A percentile compares a stretch with the other conserved stretches of the same genome.
These are phyloP conservation scores for Rynchops niger DNA, from an alignment of 2,113 vertebrate species.

Conservation along the genomic window DNA sequence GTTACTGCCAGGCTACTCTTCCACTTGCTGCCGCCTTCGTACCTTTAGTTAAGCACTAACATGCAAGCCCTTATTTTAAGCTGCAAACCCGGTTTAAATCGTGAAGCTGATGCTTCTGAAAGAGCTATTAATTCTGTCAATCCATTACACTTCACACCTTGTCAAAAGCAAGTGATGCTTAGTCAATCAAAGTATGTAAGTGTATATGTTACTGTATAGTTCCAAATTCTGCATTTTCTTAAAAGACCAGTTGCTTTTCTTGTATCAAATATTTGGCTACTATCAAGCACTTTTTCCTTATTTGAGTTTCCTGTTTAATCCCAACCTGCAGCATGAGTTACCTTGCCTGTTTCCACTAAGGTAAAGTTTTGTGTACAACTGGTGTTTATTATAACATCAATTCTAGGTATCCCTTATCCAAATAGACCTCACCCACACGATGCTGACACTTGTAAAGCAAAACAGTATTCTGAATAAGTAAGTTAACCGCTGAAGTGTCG, in stretches of 20 bases:
- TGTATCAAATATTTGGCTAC: background rate
- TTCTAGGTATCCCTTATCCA: background rate
- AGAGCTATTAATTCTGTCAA: background rate
- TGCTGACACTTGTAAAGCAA: background rate
- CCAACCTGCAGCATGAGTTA: background rate
- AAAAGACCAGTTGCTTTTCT: background rate
- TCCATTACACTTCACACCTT: background rate
- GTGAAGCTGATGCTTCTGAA: background rate
- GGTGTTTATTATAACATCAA: background rate
- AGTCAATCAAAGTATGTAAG: background rate
- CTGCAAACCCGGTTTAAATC: background rate
- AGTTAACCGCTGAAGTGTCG: background rate
- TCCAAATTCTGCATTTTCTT: background rate
- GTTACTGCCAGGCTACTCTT: slow-evolving; percentile 1
- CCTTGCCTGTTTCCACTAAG: background rate
- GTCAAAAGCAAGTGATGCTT: slow-evolving; percentile 12
- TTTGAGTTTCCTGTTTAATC: background rate
- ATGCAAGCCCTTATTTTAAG: background rate
- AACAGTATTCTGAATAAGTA: background rate
- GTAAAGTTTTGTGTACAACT: background rate
- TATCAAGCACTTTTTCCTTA: background rate
- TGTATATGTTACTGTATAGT: background rate
- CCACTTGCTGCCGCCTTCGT: accelerated
- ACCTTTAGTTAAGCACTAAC: background rate
- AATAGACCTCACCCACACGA: background rate